A percentile compares a stretch with the other conserved stretches of the same genome.
These are phyloP conservation scores for Dermatemys mawii DNA, from an alignment of 2,113 vertebrate genomes.

Conservation along the genomic window DNA sequence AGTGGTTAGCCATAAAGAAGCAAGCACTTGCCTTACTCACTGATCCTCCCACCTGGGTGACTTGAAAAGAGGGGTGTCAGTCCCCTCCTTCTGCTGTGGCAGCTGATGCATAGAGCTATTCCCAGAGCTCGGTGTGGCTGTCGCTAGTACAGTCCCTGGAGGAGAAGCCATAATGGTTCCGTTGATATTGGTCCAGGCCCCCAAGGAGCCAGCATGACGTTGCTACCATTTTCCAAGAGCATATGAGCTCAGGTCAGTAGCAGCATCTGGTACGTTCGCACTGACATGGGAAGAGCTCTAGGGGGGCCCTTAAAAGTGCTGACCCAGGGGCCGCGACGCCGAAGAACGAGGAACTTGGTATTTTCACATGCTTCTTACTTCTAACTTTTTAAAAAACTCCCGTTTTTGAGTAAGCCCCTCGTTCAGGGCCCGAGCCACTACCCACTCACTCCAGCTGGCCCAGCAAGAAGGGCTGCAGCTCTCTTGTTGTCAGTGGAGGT, in stretches of 20 bases:
- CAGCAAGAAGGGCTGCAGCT: background rate
- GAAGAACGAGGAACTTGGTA: background rate
- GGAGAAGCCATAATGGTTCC: background rate
- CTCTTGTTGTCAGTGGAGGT: background rate
- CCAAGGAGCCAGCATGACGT: background rate
- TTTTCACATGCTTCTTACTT: accelerated
- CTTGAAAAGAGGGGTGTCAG: background rate
- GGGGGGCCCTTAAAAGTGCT: background rate
- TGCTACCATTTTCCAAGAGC: background rate
- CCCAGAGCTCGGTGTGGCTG: background rate
- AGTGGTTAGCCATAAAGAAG: background rate
- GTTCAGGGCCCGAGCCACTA: background rate
- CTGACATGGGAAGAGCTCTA: accelerated
- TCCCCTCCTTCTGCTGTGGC: background rate
- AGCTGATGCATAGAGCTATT: too few species aligned
- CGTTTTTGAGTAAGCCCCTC: background rate
- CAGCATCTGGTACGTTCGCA: background rate
- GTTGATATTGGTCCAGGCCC: background rate
- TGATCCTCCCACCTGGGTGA: background rate
- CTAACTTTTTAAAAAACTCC: accelerated
- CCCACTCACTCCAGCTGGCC: background rate
- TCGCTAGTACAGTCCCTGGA: background rate
- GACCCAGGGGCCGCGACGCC: accelerated
- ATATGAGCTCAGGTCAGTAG: background rate
- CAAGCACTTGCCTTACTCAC: background rate